Evolutionary conservation across 1,140 invertebrate genomes (phyloP).

Genomic region (Penaeus indicus): DNA sequence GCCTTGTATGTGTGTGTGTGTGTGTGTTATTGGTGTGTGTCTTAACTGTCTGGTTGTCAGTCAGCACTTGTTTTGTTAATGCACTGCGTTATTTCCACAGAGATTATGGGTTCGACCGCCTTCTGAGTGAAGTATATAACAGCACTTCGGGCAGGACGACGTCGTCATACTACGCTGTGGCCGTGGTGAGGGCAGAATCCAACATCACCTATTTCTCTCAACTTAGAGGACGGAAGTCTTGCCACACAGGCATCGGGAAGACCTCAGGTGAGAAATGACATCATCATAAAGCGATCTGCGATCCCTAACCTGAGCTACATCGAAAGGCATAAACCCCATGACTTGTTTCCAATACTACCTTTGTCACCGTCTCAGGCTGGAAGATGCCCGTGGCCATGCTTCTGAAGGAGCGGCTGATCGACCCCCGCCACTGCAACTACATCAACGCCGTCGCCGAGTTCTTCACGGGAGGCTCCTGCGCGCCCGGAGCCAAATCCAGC

Average conservation of each 20-base stretch:
- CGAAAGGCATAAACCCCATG: not conserved
- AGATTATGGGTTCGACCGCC: conserved; percentile 75
- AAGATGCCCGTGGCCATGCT: conserved; percentile 73
- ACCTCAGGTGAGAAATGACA: conserved; percentile 78
- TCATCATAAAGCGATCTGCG: too few species aligned
- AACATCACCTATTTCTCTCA: conserved; percentile 78
- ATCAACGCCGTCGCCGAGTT: conserved; percentile 74
- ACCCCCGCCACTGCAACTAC: conserved; percentile 74
- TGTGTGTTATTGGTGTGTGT: not conserved
- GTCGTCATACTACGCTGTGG: conserved; percentile 67
- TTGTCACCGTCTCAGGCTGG: conserved; percentile 70
- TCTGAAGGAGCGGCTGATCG: conserved; percentile 71
- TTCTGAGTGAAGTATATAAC: conserved; percentile 74
- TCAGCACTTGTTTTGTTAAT: not conserved
- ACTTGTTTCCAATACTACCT: not conserved
- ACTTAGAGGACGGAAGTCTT: conserved; percentile 84
- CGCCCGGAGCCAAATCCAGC: conserved; percentile 74
- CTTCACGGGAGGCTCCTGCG: conserved; percentile 74
- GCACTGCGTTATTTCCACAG: conserved; percentile 69
- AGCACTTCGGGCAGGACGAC: conserved; percentile 73
- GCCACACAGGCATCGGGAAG: conserved; percentile 90
- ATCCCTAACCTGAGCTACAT: conserved; percentile 26
- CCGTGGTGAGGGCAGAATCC: conserved; percentile 67
- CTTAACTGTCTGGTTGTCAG: too few species aligned
- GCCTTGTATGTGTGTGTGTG: not conserved